Evolutionary conservation across 2,888 invertebrate species (phyloP), one percentile per base, ranked within the genome.

Genomic region (Quadriops clusia): DNA sequence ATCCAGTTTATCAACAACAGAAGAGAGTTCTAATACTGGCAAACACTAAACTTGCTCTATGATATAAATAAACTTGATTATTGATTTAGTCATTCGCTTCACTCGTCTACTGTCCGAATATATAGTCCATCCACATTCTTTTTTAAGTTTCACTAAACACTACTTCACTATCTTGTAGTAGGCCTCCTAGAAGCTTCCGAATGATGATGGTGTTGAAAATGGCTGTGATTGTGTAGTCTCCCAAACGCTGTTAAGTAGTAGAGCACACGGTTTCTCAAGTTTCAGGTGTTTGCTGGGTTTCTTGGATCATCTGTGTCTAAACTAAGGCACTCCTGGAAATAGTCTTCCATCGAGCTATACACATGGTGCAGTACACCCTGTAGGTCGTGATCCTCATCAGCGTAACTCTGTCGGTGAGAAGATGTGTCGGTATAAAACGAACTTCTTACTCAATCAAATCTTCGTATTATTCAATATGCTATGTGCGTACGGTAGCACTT

Each of bases 261-360:
- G 31, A 36, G 30, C 33, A 33, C 18, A 25, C 33, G 33, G 20
- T 11, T 16, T 15, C 23, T 29, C 28, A 33, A 41, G 41, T 45
- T 43, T 47, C 47, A 49, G 44, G 50, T 45, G 53, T 68, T 68
- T 34, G 70, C 68, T 31, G 74, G 73, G 41, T 74, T 68, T 58
- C 72, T 74, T 44, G 71, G 71, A 54, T 77, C 76, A 56, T 78
- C 78, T 36, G 80, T 76, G 65, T 86, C 86, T 62, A 87, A 72
- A 60, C 80, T 81, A 66, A 86, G 80, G 73, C 87, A 87, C 70
- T 86, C 80, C 60, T 81, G 74, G 60, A 91, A 77, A 67, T 79
- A 91, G 65, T 87, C 81, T 66, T 90, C 90, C 86, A 91, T 87
- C 47, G 87, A 87, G 53, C 81, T 74, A 64, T 90, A 90, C 45